Base-by-base conservation (phyloP, 1,140 invertebrate species). In the Elysia chlorotica region DNA sequence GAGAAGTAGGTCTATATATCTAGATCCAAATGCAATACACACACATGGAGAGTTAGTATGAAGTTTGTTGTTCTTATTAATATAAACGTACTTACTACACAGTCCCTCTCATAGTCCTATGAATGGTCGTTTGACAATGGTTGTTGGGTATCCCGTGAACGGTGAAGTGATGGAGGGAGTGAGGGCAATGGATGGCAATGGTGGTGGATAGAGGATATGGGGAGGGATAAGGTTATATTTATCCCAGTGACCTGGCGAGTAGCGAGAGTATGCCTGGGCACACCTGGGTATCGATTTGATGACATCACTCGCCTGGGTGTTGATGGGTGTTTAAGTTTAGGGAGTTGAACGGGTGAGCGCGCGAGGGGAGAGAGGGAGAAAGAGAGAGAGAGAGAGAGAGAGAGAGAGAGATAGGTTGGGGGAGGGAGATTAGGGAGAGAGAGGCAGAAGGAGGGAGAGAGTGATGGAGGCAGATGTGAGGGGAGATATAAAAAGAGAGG, bases 351-450 rank as follows among this genome's bases (percentile, higher is more conserved):
- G 41, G n/a, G 41, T 14, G n/a, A n/a, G 41, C 41, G 41, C 14
- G 41, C 41, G n/a, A 48, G 41, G n/a, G 41, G 41, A n/a, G 41
- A n/a, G n/a, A 48, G 41, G n/a, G 41, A 48, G 41, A 48, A n/a
- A 48, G 41, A 48, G 41, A 48, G 41, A 59, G 57, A 59, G 57
- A 59, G 57, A 59, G 57, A 59, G 57, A 59, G 57, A 59, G 57
- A 59, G 57, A 59, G 57, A 59, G 25, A 59, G 57, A 59, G 57
- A 59, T 14, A 59, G 57, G 28, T 14, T 19, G 57, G 28, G 57
- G 28, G 57, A 59, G 57, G 28, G 57, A 59, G 57, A 59, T 14
- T 19, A n/a, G 25, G 25, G 25, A 28, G 25, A 28, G 25, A 28
- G 25, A 28, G 25, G 25, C 6, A 59, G 53, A 28, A 4, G 31